A percentile compares a stretch with the other conserved stretches of the same genome.
Conservation (phyloP, 2,113 vertebrate species). For the Chinchilla lanigera region DNA sequence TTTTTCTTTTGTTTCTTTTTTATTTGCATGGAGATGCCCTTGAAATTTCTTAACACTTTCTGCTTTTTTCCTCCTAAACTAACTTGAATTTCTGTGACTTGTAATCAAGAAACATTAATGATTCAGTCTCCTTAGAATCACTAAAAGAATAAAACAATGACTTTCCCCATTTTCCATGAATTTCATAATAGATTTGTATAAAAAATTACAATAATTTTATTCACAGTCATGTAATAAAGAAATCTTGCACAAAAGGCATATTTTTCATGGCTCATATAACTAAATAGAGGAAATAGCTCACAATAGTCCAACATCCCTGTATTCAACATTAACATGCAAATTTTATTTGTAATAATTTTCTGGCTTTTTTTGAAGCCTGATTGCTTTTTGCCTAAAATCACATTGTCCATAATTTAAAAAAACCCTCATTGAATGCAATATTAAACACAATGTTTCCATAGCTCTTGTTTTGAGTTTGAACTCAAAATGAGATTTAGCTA, state of each 20-base stretch:
- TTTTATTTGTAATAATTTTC: not conserved
- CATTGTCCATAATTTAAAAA: not conserved
- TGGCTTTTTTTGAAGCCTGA: not conserved
- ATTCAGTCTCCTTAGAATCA: not conserved
- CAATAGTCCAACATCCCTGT: not conserved
- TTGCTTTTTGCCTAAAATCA: not conserved
- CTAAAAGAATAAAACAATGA: not conserved
- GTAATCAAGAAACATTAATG: not conserved
- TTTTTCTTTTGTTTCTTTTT: not conserved
- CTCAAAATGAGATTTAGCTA: slow-evolving; percentile 16
- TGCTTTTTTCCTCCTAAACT: not conserved
- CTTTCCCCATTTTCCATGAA: not conserved
- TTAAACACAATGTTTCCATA: slow-evolving; percentile 40
- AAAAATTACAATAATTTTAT: not conserved
- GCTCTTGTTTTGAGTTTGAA: not conserved
- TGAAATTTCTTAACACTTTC: not conserved
- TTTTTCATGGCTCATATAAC: not conserved
- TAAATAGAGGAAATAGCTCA: not conserved
- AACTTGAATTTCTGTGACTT: not conserved
- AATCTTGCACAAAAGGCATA: not conserved
- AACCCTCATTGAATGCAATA: not conserved
- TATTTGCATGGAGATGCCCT: not conserved
- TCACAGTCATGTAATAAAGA: not conserved
- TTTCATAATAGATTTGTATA: not conserved
- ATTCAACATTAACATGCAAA: not conserved